phyloP scores from a whole-genome alignment of 2,113 vertebrate genomes.

The Phaethon lepturus region DNA sequence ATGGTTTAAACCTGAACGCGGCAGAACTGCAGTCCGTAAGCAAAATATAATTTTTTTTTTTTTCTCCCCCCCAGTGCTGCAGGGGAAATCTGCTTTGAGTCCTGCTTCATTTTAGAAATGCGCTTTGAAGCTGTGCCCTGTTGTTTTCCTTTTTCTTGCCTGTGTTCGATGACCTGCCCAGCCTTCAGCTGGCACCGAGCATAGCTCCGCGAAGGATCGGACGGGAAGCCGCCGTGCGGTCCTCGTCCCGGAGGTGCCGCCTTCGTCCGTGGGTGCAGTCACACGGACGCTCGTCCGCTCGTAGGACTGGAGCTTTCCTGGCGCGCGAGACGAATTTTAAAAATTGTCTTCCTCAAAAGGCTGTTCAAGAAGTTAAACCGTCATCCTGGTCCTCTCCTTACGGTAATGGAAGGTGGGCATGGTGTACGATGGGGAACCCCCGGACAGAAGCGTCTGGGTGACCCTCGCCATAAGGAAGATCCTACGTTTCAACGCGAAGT shows the following conservation, averaged over 20 bases:
- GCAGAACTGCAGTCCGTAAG: not conserved
- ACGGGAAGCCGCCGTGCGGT: fast-evolving
- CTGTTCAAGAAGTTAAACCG: not conserved
- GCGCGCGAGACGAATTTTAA: not conserved
- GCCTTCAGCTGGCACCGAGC: not conserved
- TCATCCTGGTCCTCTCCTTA: not conserved
- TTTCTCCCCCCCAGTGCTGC: not conserved
- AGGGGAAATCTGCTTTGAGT: not conserved
- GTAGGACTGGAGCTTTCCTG: not conserved
- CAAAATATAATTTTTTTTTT: not conserved
- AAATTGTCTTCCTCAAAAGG: not conserved
- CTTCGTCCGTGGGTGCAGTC: not conserved
- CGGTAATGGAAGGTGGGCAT: not conserved
- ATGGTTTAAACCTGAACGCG: not conserved
- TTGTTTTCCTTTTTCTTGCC: not conserved
- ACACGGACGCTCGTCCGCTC: not conserved
- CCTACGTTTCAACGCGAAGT: not conserved
- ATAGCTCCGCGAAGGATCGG: not conserved
- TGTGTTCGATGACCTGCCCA: not conserved
- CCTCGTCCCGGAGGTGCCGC: not conserved
- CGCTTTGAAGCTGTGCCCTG: not conserved
- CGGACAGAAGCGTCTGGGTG: not conserved
- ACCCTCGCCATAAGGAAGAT: not conserved
- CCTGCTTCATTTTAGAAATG: not conserved
- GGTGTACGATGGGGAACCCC: not conserved